Evolutionary conservation across 2,113 vertebrate genomes (phyloP), one percentile per base, ranked within the genome.

Genomic region (Siphamia tubifer): DNA sequence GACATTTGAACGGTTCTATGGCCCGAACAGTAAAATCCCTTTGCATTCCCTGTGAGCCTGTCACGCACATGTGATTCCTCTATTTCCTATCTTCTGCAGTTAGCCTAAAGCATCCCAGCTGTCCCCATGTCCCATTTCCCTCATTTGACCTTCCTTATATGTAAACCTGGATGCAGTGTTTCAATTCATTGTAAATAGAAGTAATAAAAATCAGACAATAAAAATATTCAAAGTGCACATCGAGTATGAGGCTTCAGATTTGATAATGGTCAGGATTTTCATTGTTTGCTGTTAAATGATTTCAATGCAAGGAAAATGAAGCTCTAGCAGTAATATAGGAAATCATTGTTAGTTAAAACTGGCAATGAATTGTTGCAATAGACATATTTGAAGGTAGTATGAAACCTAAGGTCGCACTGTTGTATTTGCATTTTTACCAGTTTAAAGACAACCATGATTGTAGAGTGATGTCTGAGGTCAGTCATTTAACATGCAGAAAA

Each of bases 111-210:
- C 60, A 20, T 65, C 47, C 60, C 78, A 75, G 63, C 79, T 84
- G 81, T 77, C 79, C 64, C 52, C 28, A 15, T 48, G 75, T 84
- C 81, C 81, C 77, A 67, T 20, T 84, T 80, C 54, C 74, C 65
- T 75, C 11, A 1, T 30, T 32, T 87, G 74, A 89, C 85, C 79
- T 52, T 43, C 53, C n/a, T n/a, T n/a, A n/a, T n/a, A n/a, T n/a
- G n/a, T n/a, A n/a, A n/a, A n/a, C n/a, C n/a, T n/a, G n/a, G n/a
- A n/a, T n/a, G n/a, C 32, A 58, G 36, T 32, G 7, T 27, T 66
- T 24, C 43, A 25, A 28, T 11, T 9, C 7, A 6, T 66, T 45
- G 40, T 43, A 56, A 39, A 61, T 34, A 17, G 42, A 56, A 38
- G 28, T 55, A 31, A 44, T 65, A 58, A 67, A 40, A 54, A 36